Conservation (phyloP, 2,797 vertebrate species). For the Novumbra hubbsi region DNA sequence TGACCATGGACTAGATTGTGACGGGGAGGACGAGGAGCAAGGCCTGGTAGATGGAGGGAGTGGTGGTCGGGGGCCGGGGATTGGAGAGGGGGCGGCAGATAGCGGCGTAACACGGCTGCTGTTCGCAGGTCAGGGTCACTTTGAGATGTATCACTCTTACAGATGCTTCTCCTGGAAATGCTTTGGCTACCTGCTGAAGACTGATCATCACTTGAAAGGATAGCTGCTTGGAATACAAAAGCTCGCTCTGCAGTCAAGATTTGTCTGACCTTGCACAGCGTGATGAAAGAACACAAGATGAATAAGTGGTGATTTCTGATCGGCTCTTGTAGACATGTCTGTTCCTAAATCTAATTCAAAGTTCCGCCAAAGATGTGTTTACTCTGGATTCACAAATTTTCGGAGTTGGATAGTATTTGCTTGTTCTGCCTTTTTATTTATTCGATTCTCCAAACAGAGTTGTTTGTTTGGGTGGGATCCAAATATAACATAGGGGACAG, state of each 20-base stretch:
- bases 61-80: not conserved
- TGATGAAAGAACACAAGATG: not conserved
- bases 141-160: constrained; percentile 61
- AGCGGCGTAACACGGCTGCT: constrained; percentile 52
- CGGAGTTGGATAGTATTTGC: constrained; percentile 36
- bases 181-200: constrained; percentile 29
- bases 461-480: constrained; percentile 17
- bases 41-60: constrained; percentile 9
- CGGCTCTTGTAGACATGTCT: constrained; percentile 14
- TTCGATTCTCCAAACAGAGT: constrained; percentile 22
- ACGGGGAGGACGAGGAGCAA: constrained; percentile 35
- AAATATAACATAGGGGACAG: constrained; percentile 28
- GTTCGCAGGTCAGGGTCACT: constrained; percentile 53
- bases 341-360: constrained; percentile 27
- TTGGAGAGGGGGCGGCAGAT: constrained; percentile 32
- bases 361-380: constrained; percentile 36
- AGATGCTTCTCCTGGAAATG: constrained; percentile 59
- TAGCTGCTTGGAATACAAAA: constrained; percentile 37
- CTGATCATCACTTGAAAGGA: constrained; percentile 26
- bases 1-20: constrained; percentile 39
- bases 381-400: constrained; percentile 13
- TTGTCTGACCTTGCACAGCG: constrained; percentile 12
- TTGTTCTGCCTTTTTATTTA: constrained; percentile 29
- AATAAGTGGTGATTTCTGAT: not conserved
- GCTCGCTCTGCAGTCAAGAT: constrained; percentile 28